Evolutionary conservation across 2,113 vertebrate species (phyloP).

Genomic region (Heterotis niloticus): DNA sequence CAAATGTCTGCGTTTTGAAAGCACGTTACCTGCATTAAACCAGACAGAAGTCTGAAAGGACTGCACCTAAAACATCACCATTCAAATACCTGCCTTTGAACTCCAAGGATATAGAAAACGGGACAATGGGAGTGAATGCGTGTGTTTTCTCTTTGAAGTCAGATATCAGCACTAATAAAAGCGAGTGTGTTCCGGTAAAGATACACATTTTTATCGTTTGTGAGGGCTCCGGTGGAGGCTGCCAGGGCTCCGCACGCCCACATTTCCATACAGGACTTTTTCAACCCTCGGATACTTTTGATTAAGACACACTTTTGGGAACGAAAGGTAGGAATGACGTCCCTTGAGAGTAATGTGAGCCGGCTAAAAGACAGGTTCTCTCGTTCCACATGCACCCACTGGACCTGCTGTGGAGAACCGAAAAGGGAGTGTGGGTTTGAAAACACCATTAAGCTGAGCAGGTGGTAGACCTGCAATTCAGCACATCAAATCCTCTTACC

Average conservation of each 20-base stretch:
- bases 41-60: constrained; percentile 53
- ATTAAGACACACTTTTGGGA: constrained; percentile 50
- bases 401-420: constrained; percentile 63
- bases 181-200: constrained; percentile 64
- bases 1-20: constrained; percentile 53
- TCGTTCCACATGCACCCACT: constrained; percentile 54
- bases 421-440: constrained; percentile 41
- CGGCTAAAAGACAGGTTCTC: constrained; percentile 62
- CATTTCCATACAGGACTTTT: constrained; percentile 44
- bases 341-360: constrained; percentile 46
- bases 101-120: constrained; percentile 66
- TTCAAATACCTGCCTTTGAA: constrained; percentile 72
- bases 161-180: constrained; percentile 71
- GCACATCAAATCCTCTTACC: no score
- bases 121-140: constrained; percentile 70
- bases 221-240: constrained; percentile 52
- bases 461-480: constrained; percentile 45
- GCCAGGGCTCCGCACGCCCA: constrained; percentile 44
- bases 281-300: constrained; percentile 40
- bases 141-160: constrained; percentile 66
- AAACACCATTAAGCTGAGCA: constrained; percentile 56
- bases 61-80: constrained; percentile 64
- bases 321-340: constrained; percentile 59
- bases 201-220: constrained; percentile 55
- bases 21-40: constrained; percentile 66